phyloP scores from a whole-genome alignment of 2,888 invertebrate species.

The Eilema sororculum region DNA sequence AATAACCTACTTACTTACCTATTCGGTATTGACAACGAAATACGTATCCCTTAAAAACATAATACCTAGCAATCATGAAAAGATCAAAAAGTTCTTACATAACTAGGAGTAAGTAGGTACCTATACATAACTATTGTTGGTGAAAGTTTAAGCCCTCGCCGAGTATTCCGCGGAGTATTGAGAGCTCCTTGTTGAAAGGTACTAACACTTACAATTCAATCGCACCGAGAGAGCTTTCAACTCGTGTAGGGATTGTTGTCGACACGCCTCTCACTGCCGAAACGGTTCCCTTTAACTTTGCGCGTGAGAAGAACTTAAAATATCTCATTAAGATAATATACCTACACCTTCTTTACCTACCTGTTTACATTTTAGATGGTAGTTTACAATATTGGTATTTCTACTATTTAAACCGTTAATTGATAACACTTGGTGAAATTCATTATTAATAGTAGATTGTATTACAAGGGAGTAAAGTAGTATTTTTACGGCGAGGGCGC shows the following conservation, averaged over 20 bases:
- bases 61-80: not conserved
- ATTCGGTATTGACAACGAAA: not conserved
- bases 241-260: conserved; percentile 42
- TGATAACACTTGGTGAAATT: no score
- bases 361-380: not conserved
- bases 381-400: not conserved
- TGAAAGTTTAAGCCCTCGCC: conserved; percentile 30
- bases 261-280: conserved; percentile 33
- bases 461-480: no score
- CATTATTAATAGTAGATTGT: no score
- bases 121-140: conserved; percentile 22
- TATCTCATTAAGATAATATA: conserved; percentile 6
- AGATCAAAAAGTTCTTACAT: not conserved
- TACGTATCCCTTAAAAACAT: not conserved
- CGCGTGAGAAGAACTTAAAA: conserved; percentile 25
- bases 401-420: no score
- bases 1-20: no score
- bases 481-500: no score
- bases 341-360: no score
- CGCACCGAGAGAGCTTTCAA: conserved; percentile 42
- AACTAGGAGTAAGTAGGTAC: not conserved
- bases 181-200: conserved; percentile 42
- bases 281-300: conserved; percentile 34
- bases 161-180: conserved; percentile 29
- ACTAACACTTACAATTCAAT: conserved; percentile 51